Evolutionary conservation across 2,113 vertebrate genomes (phyloP).

Genomic region (Oriolus oriolus): DNA sequence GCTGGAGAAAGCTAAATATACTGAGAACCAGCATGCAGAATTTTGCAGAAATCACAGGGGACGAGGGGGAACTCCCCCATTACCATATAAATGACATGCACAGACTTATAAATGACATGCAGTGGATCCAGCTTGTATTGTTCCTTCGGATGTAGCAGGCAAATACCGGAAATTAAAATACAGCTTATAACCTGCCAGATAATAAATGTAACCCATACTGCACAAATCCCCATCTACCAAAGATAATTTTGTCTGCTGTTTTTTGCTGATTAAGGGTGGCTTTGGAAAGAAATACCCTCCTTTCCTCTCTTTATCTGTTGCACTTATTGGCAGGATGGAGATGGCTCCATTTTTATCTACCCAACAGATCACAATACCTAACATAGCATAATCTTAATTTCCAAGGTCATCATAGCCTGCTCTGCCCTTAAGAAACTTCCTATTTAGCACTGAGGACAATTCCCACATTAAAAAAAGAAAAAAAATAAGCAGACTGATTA

Average conservation of each 20-base stretch:
- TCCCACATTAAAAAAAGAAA: neutral
- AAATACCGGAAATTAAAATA: slow-evolving; percentile 47
- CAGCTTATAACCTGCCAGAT: slow-evolving; percentile 21
- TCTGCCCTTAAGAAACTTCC: neutral
- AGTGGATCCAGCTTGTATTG: neutral
- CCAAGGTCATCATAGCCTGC: neutral
- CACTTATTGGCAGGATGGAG: slow-evolving; percentile 2
- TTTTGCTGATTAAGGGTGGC: slow-evolving; percentile 42
- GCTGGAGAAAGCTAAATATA: neutral
- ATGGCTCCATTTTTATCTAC: slow-evolving; percentile 5
- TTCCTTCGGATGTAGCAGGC: neutral
- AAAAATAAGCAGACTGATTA: neutral
- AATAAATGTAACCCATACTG: slow-evolving; percentile 40
- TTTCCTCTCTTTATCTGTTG: neutral
- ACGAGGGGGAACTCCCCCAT: slow-evolving; percentile 1
- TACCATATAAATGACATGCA: slow-evolving; percentile 24
- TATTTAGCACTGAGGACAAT: neutral
- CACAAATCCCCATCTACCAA: slow-evolving; percentile 29
- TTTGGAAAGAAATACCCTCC: neutral
- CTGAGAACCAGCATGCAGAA: neutral
- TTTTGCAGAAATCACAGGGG: neutral
- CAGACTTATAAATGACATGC: neutral
- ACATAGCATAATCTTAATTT: neutral
- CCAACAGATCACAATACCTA: neutral
- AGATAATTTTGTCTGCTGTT: slow-evolving; percentile 38